Evolutionary conservation across 2,888 invertebrate genomes (phyloP).

Genomic region (Tuta absoluta): DNA sequence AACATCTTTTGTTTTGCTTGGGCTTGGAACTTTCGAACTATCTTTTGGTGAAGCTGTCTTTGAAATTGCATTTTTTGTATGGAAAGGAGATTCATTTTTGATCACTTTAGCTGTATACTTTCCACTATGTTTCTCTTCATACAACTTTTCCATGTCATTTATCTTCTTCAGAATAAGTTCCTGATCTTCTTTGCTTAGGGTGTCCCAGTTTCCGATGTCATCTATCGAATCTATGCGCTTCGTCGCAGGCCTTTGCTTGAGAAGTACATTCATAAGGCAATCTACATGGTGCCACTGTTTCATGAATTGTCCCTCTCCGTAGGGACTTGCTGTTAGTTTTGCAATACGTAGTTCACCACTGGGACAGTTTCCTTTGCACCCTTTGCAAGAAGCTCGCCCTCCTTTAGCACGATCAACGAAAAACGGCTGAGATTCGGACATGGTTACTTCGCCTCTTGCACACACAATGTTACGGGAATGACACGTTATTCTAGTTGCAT

Average conservation of each 20-base stretch:
- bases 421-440: slow-evolving; percentile 75
- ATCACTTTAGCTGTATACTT: slow-evolving; percentile 69
- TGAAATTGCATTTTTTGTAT: slow-evolving; percentile 28
- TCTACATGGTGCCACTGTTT: slow-evolving; percentile 91
- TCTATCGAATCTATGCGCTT: slow-evolving; percentile 89
- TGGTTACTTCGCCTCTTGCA: slow-evolving; percentile 29
- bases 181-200: slow-evolving; percentile 84
- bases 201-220: slow-evolving; percentile 89
- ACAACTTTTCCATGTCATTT: slow-evolving; percentile 81
- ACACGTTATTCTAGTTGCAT: background rate
- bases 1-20: slow-evolving; percentile 36
- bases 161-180: slow-evolving; percentile 83
- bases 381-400: slow-evolving; percentile 91
- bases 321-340: slow-evolving; percentile 89
- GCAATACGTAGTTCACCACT: slow-evolving; percentile 88
- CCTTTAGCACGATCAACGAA: slow-evolving; percentile 90
- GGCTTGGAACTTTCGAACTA: slow-evolving; percentile 33
- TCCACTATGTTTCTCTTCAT: slow-evolving; percentile 75
- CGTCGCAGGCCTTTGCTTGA: slow-evolving; percentile 89
- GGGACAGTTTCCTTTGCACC: slow-evolving; percentile 90
- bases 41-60: slow-evolving; percentile 27
- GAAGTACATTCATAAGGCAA: slow-evolving; percentile 90
- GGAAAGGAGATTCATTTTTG: slow-evolving; percentile 56
- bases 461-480: background rate
- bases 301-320: slow-evolving; percentile 87